These are phyloP conservation scores for Epinephelus cyanopodus DNA, from an alignment of 2,113 vertebrate species.

Conservation along the genomic window DNA sequence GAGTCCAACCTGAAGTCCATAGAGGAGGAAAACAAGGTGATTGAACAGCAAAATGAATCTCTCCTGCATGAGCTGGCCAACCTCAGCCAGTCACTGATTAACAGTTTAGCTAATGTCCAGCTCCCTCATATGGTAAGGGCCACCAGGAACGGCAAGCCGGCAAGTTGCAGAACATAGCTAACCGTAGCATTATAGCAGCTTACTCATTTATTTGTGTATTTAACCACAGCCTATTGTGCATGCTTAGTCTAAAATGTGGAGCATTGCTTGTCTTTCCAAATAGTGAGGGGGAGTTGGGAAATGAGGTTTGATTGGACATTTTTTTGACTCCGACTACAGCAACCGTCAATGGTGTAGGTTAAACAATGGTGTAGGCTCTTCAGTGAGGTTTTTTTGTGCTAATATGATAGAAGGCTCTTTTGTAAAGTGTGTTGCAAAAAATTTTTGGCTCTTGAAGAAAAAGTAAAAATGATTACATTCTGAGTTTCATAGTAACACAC, in stretches of 20 bases:
- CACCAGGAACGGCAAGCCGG: conserved; percentile 86
- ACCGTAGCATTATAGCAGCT: conserved; percentile 53
- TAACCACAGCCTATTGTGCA: conserved; percentile 64
- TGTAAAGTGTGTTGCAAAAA: not conserved
- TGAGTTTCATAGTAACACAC: conserved; percentile 12
- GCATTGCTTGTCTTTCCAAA: conserved; percentile 67
- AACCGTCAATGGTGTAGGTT: not conserved
- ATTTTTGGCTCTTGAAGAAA: conserved; percentile 16
- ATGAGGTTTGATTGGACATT: conserved; percentile 41
- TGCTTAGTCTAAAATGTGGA: conserved; percentile 57
- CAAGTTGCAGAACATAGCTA: conserved; percentile 79
- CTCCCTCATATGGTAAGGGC: conserved; percentile 99
- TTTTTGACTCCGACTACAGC: conserved; percentile 26
- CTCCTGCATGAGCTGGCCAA: conserved; percentile 98
- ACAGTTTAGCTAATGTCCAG: conserved; percentile 99
- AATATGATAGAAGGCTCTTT: not conserved
- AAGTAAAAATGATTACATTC: not conserved
- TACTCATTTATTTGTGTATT: conserved; percentile 49
- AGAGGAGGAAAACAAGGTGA: conserved; percentile 99
- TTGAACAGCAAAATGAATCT: conserved; percentile 99
- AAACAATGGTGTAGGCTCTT: not conserved
- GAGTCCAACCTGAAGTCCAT: conserved; percentile 99
- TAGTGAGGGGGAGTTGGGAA: conserved; percentile 65
- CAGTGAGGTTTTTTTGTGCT: conserved; percentile 35
- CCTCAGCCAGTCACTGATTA: conserved; percentile 99